These are phyloP conservation scores for Lytechinus variegatus DNA, from an alignment of 35 echinoderm and acorn worm genomes.

Conservation along the genomic window DNA sequence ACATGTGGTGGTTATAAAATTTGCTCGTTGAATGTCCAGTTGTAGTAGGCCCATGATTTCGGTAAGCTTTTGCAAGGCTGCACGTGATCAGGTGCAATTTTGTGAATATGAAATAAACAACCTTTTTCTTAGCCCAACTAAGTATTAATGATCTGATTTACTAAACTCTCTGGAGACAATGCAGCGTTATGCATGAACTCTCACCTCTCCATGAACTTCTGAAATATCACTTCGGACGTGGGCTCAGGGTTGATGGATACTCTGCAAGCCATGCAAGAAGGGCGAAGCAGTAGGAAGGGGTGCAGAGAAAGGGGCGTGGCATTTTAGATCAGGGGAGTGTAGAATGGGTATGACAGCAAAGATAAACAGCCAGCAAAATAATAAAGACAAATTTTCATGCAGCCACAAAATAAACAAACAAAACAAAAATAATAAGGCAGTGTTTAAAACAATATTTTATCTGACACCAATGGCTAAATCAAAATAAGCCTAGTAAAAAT, in stretches of 20 bases:
- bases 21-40: too few species aligned
- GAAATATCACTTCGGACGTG: not conserved
- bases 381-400: conserved; percentile 7
- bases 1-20: too few species aligned
- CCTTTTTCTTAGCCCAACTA: too few species aligned
- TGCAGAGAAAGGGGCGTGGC: not conserved
- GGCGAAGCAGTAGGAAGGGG: not conserved
- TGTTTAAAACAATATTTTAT: not conserved
- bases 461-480: not conserved
- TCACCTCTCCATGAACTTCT: not conserved
- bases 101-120: too few species aligned
- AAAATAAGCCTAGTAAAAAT: too few species aligned
- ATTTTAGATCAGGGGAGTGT: not conserved
- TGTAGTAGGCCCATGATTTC: too few species aligned
- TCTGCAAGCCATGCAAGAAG: not conserved
- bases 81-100: too few species aligned
- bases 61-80: too few species aligned
- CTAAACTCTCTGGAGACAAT: not conserved
- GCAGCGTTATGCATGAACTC: not conserved
- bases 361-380: not conserved
- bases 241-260: not conserved
- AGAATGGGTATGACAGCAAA: not conserved
- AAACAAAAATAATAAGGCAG: not conserved
- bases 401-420: not conserved
- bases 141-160: too few species aligned